These are phyloP conservation scores for Nineta flava DNA, from an alignment of 2,888 invertebrate species.

Conservation along the genomic window DNA sequence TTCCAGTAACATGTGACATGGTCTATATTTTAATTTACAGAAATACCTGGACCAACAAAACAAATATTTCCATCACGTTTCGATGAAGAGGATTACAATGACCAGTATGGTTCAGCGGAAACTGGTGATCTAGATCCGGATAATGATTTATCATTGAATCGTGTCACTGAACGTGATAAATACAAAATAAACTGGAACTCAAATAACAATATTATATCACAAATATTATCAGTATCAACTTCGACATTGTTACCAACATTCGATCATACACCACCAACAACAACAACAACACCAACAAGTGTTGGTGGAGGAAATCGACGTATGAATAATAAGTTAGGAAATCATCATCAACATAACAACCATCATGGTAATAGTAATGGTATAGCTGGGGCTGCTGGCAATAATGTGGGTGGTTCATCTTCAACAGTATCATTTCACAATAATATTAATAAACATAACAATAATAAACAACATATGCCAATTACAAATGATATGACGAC, in stretches of 20 bases:
- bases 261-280: not conserved
- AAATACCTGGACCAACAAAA: slow-evolving; percentile 57
- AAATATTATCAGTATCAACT: not conserved
- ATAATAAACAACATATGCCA: too few species aligned
- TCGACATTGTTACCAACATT: not conserved
- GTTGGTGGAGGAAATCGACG: too few species aligned
- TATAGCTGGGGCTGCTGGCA: too few species aligned
- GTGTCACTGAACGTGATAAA: slow-evolving; percentile 18
- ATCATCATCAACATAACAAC: too few species aligned
- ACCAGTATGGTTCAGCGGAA: slow-evolving; percentile 46
- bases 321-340: too few species aligned
- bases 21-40: slow-evolving; percentile 26
- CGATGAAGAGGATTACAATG: slow-evolving; percentile 38
- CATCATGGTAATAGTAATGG: too few species aligned
- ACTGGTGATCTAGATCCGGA: slow-evolving; percentile 45
- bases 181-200: not conserved
- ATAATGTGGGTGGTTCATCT: too few species aligned
- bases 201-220: not conserved
- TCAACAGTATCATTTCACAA: too few species aligned
- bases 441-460: too few species aligned
- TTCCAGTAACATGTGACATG: too few species aligned
- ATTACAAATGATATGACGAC: too few species aligned
- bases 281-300: not conserved
- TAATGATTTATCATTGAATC: slow-evolving; percentile 29
- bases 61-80: slow-evolving; percentile 33